Conservation (phyloP, 2,797 vertebrate genomes). For the Rachycentron canadum region DNA sequence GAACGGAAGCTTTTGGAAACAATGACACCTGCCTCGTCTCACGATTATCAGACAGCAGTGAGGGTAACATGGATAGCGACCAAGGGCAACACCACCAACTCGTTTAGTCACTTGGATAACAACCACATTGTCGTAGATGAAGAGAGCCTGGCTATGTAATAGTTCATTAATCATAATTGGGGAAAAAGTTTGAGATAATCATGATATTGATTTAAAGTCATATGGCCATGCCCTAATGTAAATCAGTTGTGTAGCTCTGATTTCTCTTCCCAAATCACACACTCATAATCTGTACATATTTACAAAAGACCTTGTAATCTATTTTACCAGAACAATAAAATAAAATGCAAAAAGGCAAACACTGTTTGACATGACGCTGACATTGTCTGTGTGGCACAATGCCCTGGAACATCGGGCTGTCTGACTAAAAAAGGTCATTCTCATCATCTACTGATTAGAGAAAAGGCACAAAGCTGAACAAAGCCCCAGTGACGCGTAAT, state of each 20-base stretch:
- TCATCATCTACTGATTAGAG: conserved; percentile 70
- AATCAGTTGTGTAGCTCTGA: neutral
- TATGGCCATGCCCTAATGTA: neutral
- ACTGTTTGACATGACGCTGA: neutral
- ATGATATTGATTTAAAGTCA: no score
- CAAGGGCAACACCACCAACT: no score
- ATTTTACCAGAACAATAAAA: neutral
- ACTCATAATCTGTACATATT: neutral
- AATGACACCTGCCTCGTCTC: no score
- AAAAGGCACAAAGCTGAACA: conserved; percentile 52
- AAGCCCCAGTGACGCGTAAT: conserved; percentile 53
- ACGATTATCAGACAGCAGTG: no score
- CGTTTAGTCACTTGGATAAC: no score
- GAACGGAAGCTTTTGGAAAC: no score
- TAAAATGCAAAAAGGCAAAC: neutral
- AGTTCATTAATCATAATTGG: no score
- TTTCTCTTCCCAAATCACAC: conserved; percentile 1
- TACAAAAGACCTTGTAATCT: neutral
- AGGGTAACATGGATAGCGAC: no score
- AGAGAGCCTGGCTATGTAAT: neutral
- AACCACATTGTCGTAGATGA: no score
- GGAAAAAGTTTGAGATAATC: no score
- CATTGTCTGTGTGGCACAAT: neutral
- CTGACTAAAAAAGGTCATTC: conserved; percentile 63
- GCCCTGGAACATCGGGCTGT: conserved; percentile 28